Evolutionary conservation across 2,113 vertebrate genomes (phyloP).

Genomic region (Ascaphus truei): DNA sequence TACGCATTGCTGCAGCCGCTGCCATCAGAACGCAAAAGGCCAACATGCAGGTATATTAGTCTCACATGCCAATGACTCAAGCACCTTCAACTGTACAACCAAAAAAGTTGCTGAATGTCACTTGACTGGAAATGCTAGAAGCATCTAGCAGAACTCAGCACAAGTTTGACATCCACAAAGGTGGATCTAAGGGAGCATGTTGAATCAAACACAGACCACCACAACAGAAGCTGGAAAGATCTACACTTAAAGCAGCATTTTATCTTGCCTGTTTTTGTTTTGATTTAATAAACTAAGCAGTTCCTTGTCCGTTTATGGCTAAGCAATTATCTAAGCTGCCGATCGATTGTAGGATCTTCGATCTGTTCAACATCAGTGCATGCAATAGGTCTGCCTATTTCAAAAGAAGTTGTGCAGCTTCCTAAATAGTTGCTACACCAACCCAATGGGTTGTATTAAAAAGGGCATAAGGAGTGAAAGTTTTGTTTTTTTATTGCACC

Average conservation of each 20-base stretch:
- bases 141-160: conserved; percentile 61
- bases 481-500: no score
- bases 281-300: no score
- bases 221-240: background rate
- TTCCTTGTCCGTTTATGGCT: no score
- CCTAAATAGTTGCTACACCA: no score
- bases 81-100: conserved; percentile 90
- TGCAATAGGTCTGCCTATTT: no score
- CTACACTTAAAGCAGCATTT: background rate
- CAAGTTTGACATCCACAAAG: conserved; percentile 77
- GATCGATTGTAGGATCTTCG: no score
- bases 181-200: conserved; percentile 95
- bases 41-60: conserved; percentile 80
- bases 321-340: no score
- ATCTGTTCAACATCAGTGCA: no score
- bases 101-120: conserved; percentile 75
- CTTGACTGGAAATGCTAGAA: conserved; percentile 63
- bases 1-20: conserved; percentile 46
- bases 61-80: conserved; percentile 98
- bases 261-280: no score
- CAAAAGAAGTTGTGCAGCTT: no score
- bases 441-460: no score
- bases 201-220: background rate
- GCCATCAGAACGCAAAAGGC: conserved; percentile 66
- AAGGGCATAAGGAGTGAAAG: no score